Percentiles rank a stretch among this genome's conserved stretches.
These are phyloP conservation scores for Notothenia rossii DNA, from an alignment of 2,113 vertebrate genomes.

Conservation along the genomic window DNA sequence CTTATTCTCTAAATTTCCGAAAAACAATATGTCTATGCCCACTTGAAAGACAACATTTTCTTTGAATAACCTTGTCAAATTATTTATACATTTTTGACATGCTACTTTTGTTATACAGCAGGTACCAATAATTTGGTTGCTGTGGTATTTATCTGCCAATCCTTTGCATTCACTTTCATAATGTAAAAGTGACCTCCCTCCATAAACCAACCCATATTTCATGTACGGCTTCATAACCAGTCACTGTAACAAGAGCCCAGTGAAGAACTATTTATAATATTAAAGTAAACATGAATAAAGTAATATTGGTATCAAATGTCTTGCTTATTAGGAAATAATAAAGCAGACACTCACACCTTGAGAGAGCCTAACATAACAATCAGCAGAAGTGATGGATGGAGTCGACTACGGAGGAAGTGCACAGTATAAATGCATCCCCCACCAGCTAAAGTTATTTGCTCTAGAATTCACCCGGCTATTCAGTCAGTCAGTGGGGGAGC, in stretches of 20 bases:
- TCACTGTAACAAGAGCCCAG: not conserved
- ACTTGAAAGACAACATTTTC: too few species aligned
- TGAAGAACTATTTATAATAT: not conserved
- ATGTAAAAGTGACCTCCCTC: not conserved
- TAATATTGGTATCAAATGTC: conserved; percentile 44
- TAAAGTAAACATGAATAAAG: conserved; percentile 42
- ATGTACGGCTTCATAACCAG: conserved; percentile 14
- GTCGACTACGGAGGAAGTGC: conserved; percentile 57
- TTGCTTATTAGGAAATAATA: conserved; percentile 69
- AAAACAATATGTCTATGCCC: too few species aligned
- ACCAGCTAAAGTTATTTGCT: conserved; percentile 64
- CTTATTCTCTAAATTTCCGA: too few species aligned
- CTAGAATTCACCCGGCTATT: conserved; percentile 59
- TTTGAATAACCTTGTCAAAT: too few species aligned
- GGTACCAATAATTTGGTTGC: too few species aligned
- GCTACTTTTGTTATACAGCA: too few species aligned
- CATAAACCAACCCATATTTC: not conserved
- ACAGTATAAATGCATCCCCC: conserved; percentile 41
- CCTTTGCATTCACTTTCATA: not conserved
- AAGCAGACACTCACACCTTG: conserved; percentile 59
- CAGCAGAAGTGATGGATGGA: conserved; percentile 74
- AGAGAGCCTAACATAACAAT: conserved; percentile 56
- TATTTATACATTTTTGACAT: too few species aligned
- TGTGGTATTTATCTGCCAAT: not conserved
- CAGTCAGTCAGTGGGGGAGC: conserved; percentile 69